Percentiles rank a stretch among this genome's conserved stretches.
These are phyloP conservation scores for Stenodema calcarata DNA, from an alignment of 2,888 invertebrate genomes.

Conservation along the genomic window DNA sequence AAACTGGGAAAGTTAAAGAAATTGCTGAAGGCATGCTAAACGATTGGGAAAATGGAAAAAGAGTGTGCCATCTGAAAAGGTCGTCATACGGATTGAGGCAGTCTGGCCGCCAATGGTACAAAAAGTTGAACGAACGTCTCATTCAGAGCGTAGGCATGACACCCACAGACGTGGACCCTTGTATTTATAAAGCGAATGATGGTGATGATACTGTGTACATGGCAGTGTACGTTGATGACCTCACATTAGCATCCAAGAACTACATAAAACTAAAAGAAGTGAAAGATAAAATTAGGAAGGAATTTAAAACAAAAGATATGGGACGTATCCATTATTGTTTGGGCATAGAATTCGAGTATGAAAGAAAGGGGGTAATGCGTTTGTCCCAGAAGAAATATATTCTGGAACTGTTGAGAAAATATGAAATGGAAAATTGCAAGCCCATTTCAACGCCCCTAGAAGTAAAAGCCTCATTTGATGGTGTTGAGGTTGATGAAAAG, in stretches of 20 bases:
- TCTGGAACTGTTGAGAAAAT: constrained; percentile 49
- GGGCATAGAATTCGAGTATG: constrained; percentile 51
- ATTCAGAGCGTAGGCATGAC: constrained; percentile 10
- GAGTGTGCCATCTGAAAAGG: constrained; percentile 50
- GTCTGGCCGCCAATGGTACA: constrained; percentile 48
- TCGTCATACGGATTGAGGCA: constrained; percentile 55
- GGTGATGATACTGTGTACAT: constrained; percentile 38
- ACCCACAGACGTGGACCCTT: constrained; percentile 35
- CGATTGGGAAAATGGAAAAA: background rate
- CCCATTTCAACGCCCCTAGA: constrained; percentile 20
- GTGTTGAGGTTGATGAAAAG: background rate
- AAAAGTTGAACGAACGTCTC: constrained; percentile 15
- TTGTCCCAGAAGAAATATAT: constrained; percentile 51
- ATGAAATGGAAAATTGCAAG: constrained; percentile 50
- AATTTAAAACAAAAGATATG: constrained; percentile 55
- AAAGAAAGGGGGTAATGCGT: constrained; percentile 20
- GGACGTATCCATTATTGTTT: constrained; percentile 49
- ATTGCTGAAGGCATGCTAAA: background rate
- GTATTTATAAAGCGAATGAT: constrained; percentile 47
- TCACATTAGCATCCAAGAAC: constrained; percentile 50
- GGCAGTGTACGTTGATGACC: constrained; percentile 56
- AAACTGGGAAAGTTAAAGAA: background rate
- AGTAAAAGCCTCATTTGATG: background rate
- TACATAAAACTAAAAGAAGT: constrained; percentile 49
- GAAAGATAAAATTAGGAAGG: constrained; percentile 37